A percentile compares a stretch with the other conserved stretches of the same genome.
Evolutionary conservation across 2,113 vertebrate species (phyloP).

Genomic region (Urocynchramus pylzowi): DNA sequence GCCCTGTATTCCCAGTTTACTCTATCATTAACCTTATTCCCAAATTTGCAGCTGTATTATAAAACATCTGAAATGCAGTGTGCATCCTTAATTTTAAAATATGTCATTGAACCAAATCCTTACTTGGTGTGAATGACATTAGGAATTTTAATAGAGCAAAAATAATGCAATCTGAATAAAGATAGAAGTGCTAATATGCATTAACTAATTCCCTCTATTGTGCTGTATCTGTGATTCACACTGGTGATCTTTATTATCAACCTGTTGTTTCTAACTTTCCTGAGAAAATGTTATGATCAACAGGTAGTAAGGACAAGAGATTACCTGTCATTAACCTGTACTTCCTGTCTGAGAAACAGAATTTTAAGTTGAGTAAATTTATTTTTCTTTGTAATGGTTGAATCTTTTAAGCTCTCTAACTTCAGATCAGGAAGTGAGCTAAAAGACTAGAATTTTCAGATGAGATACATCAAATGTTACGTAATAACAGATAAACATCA

Average conservation of each 20-base stretch:
- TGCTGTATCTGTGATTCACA: neutral
- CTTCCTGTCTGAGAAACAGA: neutral
- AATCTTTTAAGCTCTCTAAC: neutral
- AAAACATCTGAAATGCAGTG: neutral
- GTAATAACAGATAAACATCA: neutral
- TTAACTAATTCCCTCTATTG: neutral
- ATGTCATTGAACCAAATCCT: neutral
- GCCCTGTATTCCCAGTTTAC: neutral
- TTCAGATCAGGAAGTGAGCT: neutral
- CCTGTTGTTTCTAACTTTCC: neutral
- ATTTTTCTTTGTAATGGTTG: neutral
- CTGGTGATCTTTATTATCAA: neutral
- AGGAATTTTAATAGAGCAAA: neutral
- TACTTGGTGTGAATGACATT: neutral
- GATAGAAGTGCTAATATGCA: neutral
- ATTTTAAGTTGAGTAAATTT: neutral
- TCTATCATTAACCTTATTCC: neutral
- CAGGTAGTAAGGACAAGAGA: neutral
- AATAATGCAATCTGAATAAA: neutral
- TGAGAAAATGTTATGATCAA: neutral
- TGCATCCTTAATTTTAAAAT: neutral
- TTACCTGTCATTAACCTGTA: neutral
- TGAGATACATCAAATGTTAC: neutral
- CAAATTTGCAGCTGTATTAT: neutral
- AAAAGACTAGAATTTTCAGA: neutral